phyloP scores from a whole-genome alignment of 2,888 invertebrate genomes.

The Allolobophora icterica region DNA sequence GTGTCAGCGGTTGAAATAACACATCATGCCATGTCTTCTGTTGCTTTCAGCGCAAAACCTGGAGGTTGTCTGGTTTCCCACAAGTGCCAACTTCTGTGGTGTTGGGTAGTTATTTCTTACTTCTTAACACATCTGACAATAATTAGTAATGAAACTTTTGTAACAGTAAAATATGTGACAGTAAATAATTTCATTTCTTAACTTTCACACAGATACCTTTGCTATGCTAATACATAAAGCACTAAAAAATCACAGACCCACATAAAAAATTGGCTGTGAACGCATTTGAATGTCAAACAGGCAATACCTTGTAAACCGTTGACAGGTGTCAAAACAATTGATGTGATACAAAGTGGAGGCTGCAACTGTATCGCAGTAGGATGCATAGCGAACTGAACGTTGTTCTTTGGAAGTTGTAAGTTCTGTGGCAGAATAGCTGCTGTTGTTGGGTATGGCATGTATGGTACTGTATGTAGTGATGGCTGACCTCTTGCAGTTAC shows the following conservation, averaged over 20 bases:
- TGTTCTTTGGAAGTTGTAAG: slow-evolving; percentile 58
- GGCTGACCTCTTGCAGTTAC: slow-evolving; percentile 36
- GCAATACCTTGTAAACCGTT: slow-evolving; percentile 20
- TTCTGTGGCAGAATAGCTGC: slow-evolving; percentile 51
- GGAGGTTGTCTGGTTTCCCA: not conserved
- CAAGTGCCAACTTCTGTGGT: not conserved
- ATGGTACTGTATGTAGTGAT: slow-evolving; percentile 57
- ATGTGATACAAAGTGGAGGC: slow-evolving; percentile 76
- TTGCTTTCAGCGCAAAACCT: not conserved
- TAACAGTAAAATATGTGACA: too few relatives aligned
- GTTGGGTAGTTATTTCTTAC: too few relatives aligned
- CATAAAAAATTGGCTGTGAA: not conserved
- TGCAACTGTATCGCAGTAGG: slow-evolving; percentile 79
- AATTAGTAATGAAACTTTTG: too few relatives aligned
- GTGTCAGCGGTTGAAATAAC: not conserved
- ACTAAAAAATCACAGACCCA: not conserved
- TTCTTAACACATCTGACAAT: too few relatives aligned
- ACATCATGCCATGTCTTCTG: not conserved
- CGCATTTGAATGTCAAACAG: not conserved
- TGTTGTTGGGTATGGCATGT: slow-evolving; percentile 79
- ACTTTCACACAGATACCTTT: not conserved
- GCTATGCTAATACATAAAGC: not conserved
- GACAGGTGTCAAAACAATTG: slow-evolving; percentile 25
- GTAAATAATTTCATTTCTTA: not conserved
- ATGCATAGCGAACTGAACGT: slow-evolving; percentile 29